Base-by-base conservation (phyloP, 2,888 invertebrate genomes). In the Galerucella pusilla region DNA sequence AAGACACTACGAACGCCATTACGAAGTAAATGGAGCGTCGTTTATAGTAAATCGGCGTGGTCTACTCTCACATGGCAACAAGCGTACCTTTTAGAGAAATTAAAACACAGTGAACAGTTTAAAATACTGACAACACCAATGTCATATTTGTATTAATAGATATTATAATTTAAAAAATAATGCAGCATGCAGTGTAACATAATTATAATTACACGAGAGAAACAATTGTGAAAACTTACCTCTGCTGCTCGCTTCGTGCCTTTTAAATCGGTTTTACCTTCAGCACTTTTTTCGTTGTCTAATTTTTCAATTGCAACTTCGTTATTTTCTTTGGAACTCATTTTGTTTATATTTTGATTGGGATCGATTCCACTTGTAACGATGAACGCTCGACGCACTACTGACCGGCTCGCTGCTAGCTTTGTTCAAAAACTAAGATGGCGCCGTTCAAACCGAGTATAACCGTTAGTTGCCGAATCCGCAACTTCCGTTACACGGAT, bases 161-260 rank as follows among this genome's bases (percentile, higher is more conserved):
- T 28, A 11, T 11, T 28, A 25, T 60, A 25, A 4, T 60, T 16
- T 54, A 14, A 42, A 42, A 42, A 42, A 9, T 42, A 9, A 42
- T 42, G 35, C 52, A 52, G 5, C 7, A n/a, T 16, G n/a, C 52
- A 52, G 7, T 52, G 6, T n/a, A n/a, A 49, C 14, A 11, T 14
- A 57, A 9, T 57, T 2, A 10, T 57, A 20, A 16, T 57, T 20
- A 20, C 11, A 57, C 16, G 11, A 16, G 57, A 57, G 20, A 57
- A 57, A 57, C 14, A 68, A 75, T 71, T 74, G 69, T 64, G 73
- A 73, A 75, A 77, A 80, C 94, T 93, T 89, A 95, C 95, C 92
- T 95, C 95, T 86, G 94, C 94, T 90, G 94, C 92, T 91, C 95
- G 92, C 90, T 95, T 95, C 87, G 94, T 93, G 89, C 94, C 95